Conservation (phyloP, 2,113 vertebrate species). For the Pangasianodon hypophthalmus region DNA sequence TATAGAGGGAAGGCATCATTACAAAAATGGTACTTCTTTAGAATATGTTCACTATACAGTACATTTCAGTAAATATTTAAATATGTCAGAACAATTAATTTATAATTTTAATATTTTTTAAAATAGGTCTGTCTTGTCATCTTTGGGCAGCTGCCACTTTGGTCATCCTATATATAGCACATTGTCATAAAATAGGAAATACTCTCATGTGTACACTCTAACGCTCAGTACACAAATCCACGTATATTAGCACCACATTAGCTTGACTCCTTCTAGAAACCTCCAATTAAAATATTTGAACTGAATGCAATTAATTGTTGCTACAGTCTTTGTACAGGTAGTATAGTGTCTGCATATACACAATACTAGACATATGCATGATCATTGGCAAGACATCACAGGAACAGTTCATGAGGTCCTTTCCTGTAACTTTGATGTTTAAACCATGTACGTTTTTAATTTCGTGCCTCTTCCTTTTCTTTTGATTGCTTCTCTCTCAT, state of each 20-base stretch:
- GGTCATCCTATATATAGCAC: slow-evolving; percentile 31
- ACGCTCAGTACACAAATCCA: slow-evolving; percentile 15
- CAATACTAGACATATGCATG: slow-evolving; percentile 25
- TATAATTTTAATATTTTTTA: not conserved
- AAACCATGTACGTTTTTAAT: slow-evolving; percentile 10
- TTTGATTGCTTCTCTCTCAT: not conserved
- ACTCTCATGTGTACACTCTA: slow-evolving; percentile 7
- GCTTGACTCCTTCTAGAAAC: slow-evolving; percentile 21
- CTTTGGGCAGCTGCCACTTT: slow-evolving; percentile 30
- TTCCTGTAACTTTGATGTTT: slow-evolving; percentile 21
- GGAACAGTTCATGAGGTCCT: slow-evolving; percentile 16
- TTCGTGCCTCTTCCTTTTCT: not conserved
- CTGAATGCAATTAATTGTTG: not conserved
- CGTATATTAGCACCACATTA: slow-evolving; percentile 37
- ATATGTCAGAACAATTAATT: slow-evolving; percentile 15
- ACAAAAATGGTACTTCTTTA: slow-evolving; percentile 1
- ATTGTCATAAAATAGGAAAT: slow-evolving; percentile 38
- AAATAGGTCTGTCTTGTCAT: slow-evolving; percentile 24
- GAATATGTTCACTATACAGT: not conserved
- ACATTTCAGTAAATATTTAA: slow-evolving; percentile 31
- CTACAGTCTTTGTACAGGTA: slow-evolving; percentile 40
- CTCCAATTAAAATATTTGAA: slow-evolving; percentile 2
- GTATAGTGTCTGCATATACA: slow-evolving; percentile 31
- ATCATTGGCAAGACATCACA: slow-evolving; percentile 7
- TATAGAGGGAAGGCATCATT: not conserved